phyloP scores from a whole-genome alignment of 2,113 vertebrate species.

The Chloebia gouldiae region DNA sequence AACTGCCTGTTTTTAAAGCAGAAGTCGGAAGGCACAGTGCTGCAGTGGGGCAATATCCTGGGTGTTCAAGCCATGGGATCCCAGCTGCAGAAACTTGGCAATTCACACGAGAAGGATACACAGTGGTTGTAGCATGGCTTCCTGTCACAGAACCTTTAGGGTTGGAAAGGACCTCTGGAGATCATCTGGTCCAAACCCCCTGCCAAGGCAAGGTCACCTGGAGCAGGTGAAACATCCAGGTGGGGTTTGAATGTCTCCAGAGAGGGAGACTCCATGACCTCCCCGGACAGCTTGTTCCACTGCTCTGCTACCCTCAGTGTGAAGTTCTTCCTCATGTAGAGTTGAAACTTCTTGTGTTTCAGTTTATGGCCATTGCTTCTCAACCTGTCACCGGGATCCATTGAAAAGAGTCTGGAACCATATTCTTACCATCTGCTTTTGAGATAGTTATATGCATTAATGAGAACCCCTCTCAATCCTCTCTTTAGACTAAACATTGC shows the following conservation, averaged over 20 bases:
- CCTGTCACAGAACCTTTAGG: not conserved
- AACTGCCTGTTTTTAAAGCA: not conserved
- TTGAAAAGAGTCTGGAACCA: not conserved
- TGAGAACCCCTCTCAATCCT: not conserved
- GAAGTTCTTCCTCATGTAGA: not conserved
- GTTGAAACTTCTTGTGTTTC: not conserved
- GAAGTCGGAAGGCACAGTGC: fast-evolving
- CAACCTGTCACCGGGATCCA: not conserved
- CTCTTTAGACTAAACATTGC: not conserved
- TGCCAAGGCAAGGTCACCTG: not conserved
- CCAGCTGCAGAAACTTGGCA: not conserved
- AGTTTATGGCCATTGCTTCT: not conserved
- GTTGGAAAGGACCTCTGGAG: not conserved
- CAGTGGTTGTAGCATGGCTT: fast-evolving
- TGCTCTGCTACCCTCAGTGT: not conserved
- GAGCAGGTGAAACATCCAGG: not conserved
- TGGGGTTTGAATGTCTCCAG: not conserved
- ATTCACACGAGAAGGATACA: fast-evolving
- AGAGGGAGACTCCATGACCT: fast-evolving
- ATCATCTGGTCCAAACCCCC: not conserved
- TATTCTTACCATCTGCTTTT: too few relatives aligned
- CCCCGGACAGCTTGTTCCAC: not conserved
- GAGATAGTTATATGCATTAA: not conserved
- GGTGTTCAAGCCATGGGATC: not conserved
- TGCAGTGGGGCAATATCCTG: not conserved